Evolutionary conservation across 53 echinoderm and acorn worm species (phyloP).

Genomic region (Henricia sp.): DNA sequence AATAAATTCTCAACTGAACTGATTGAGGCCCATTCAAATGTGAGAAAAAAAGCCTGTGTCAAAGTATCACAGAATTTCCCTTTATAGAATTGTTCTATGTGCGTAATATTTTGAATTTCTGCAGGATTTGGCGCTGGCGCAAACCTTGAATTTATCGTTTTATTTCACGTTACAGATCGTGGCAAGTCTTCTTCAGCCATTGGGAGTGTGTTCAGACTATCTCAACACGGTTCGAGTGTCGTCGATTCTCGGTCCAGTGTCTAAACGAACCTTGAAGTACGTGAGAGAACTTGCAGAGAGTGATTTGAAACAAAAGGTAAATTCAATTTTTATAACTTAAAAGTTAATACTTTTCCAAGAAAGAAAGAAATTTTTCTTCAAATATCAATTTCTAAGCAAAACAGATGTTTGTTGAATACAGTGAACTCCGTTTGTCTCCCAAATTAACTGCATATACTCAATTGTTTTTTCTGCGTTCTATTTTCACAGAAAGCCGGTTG

Average conservation of each 20-base stretch:
- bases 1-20: too few species aligned
- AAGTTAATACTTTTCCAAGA: not conserved
- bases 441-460: not conserved
- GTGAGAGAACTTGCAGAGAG: conserved; percentile 86
- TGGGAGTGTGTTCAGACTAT: conserved; percentile 85
- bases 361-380: not conserved
- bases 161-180: conserved; percentile 71
- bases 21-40: too few species aligned
- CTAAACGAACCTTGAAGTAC: conserved; percentile 82
- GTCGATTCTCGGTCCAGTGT: conserved; percentile 70
- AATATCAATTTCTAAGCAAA: not conserved
- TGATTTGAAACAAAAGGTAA: conserved; percentile 95
- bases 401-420: not conserved
- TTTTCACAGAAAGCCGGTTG: conserved; percentile 86
- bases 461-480: not conserved
- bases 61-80: too few species aligned
- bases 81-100: too few species aligned
- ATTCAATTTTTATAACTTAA: not conserved
- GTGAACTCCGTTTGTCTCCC: too few species aligned
- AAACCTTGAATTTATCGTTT: not conserved
- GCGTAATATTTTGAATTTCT: too few species aligned
- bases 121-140: too few species aligned
- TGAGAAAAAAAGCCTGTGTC: too few species aligned
- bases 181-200: conserved; percentile 79
- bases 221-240: conserved; percentile 81